These are phyloP conservation scores for Nesidiocoris tenuis DNA, from an alignment of 2,888 invertebrate genomes.

Conservation along the genomic window DNA sequence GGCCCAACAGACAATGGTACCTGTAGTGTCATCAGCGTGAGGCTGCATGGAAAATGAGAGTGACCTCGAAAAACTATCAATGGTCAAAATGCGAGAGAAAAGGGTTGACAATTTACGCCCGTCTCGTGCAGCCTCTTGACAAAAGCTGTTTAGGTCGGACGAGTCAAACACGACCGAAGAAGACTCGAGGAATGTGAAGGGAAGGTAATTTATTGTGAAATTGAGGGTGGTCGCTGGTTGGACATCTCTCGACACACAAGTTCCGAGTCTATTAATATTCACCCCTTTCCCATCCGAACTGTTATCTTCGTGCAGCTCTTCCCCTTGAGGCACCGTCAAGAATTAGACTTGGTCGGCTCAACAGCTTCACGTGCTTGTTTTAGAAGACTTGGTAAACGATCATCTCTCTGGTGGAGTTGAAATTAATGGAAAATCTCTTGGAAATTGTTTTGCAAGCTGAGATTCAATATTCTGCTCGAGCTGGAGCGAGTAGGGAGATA, in stretches of 20 bases:
- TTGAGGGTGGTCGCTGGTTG: conserved; percentile 24
- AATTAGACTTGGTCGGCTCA: not conserved
- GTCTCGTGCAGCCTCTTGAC: not conserved
- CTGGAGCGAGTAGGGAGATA: too few relatives aligned
- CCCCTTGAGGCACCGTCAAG: not conserved
- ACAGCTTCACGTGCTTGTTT: not conserved
- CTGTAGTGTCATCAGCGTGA: too few relatives aligned
- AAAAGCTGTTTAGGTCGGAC: not conserved
- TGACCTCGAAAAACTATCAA: conserved; percentile 11
- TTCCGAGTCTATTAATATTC: conserved; percentile 29
- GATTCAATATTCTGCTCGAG: not conserved
- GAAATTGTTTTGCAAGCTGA: not conserved
- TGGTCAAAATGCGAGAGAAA: not conserved
- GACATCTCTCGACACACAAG: not conserved
- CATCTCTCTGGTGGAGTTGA: not conserved
- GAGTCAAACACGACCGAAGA: too few relatives aligned
- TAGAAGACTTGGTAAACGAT: not conserved
- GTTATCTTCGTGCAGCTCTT: not conserved
- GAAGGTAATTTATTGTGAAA: conserved; percentile 23
- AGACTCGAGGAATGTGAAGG: conserved; percentile 11
- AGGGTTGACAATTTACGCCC: not conserved
- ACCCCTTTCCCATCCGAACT: conserved; percentile 11
- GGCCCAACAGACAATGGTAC: too few relatives aligned
- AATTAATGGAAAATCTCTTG: not conserved
- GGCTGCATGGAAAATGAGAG: conserved; percentile 16